A percentile compares a stretch with the other conserved stretches of the same genome.
These are phyloP conservation scores for Gopherus flavomarginatus DNA, from an alignment of 2,113 vertebrate genomes.

Conservation along the genomic window DNA sequence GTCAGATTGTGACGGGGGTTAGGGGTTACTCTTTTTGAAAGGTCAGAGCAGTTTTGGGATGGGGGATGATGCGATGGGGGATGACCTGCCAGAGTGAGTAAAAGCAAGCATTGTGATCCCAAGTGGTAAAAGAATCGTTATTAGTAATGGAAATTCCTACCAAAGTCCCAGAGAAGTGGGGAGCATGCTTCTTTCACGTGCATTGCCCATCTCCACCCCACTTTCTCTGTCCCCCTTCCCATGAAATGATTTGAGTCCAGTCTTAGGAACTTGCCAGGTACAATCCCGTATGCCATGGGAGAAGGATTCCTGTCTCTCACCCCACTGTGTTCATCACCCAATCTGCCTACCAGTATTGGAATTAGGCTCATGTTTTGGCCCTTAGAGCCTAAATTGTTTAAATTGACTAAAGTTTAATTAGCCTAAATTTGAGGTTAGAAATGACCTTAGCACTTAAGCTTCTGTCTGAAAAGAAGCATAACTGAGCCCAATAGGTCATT, in stretches of 20 bases:
- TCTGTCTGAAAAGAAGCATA: background rate
- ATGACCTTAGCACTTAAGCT: background rate
- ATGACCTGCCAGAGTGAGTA: background rate
- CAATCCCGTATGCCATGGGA: background rate
- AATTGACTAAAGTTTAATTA: background rate
- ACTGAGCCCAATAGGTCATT: background rate
- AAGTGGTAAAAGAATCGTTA: background rate
- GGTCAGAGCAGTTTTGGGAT: background rate
- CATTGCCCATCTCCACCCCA: background rate
- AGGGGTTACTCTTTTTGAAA: background rate
- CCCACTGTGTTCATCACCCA: background rate
- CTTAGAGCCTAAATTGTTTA: background rate
- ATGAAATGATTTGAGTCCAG: background rate
- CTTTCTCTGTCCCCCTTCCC: background rate
- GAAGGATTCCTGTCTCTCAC: background rate
- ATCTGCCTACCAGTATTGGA: background rate
- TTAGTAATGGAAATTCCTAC: background rate
- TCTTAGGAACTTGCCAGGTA: background rate
- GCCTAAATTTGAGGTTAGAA: background rate
- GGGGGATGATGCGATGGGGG: background rate
- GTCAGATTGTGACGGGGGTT: background rate
- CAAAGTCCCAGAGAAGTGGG: background rate
- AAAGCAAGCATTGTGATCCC: background rate
- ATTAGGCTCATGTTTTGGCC: fast-evolving
- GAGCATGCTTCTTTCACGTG: background rate